Conservation (phyloP, 2,797 vertebrate species). For the Halcyon chelicuti region DNA sequence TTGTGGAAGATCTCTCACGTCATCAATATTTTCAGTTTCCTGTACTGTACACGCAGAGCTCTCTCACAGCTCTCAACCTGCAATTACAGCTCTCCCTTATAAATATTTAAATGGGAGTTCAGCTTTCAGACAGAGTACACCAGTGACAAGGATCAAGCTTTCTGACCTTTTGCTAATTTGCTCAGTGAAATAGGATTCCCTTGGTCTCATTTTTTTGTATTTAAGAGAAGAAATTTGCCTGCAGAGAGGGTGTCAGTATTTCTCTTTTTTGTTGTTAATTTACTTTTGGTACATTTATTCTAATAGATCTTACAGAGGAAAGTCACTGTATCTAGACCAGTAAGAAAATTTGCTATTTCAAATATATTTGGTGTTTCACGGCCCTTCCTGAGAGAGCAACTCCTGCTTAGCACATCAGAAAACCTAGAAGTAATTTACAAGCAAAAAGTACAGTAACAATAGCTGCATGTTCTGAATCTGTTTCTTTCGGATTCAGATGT, state of each 20-base stretch:
- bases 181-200: conserved; percentile 69
- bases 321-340: not conserved
- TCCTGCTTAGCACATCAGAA: not conserved
- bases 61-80: conserved; percentile 42
- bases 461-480: not conserved
- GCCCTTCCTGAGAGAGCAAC: not conserved
- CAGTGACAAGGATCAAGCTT: conserved; percentile 73
- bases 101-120: conserved; percentile 78
- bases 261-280: not conserved
- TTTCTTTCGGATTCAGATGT: not conserved
- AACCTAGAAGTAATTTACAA: not conserved
- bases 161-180: conserved; percentile 79
- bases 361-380: not conserved
- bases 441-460: not conserved
- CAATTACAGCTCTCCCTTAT: conserved; percentile 49
- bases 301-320: not conserved
- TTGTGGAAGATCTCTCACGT: not conserved
- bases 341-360: not conserved
- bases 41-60: not conserved
- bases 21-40: not conserved
- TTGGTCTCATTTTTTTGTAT: conserved; percentile 13
- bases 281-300: not conserved
- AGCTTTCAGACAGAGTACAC: conserved; percentile 68
- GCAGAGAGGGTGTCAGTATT: not conserved
- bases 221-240: not conserved